Base-by-base conservation (phyloP, 2,113 vertebrate genomes). In the Carassius carassius region DNA sequence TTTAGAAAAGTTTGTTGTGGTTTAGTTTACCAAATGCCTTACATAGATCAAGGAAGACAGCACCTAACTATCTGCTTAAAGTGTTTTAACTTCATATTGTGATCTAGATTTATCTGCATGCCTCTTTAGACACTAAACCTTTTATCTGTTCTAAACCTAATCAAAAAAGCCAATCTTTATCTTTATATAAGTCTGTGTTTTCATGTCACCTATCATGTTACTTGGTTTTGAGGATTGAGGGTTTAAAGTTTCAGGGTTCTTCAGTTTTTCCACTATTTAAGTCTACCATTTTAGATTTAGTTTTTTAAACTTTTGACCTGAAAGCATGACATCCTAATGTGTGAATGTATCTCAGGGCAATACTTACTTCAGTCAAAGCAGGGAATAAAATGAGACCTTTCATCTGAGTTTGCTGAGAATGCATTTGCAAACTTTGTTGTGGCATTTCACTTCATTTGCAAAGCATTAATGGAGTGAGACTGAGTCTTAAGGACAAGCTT, bases 341-440 rank as follows among this genome's bases (percentile, higher is more conserved):
- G 78, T 81, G 78, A 8, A 25, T 47, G 17, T 81, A 14, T 67
- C 62, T 81, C 23, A 32, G 62, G 78, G 78, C 78, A 13, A 67
- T 67, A 11, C 78, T 81, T 69, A 32, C 25, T 81, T 49, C 41
- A 81, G 23, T 81, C 47, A 41, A 6, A 67, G 78, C 58, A 17
- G 58, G 32, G 21, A 60, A n/a, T 60, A n/a, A 62, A 79, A 62
- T 5, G 7, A 41, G 35, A 19, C 9, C 37, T 79, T 63, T 79
- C n/a, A 79, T 79, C 58, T 62, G 21, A 44, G 77, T 63, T 23
- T 17, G 21, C 58, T 63, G 77, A 44, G 8, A 47, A 25, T 63
- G 35, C 58, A 25, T 63, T 79, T 44, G 35, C 58, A 44, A 21
- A 47, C 37, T 63, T 17, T 79, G 21, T 25, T 63, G n/a, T 63